Conservation (phyloP, 1,140 invertebrate genomes). For the Grapholita molesta region DNA sequence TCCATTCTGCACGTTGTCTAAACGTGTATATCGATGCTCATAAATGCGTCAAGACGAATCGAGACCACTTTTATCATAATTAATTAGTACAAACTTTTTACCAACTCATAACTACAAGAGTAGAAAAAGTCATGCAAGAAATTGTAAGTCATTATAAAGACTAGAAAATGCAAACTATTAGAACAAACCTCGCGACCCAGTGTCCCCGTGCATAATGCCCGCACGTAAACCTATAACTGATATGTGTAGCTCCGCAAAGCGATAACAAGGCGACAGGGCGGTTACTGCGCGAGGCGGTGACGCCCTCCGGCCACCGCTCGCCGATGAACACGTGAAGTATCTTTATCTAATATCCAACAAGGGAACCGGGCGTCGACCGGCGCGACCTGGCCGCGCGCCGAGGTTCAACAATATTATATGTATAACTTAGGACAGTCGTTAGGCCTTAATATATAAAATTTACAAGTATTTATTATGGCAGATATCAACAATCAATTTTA, state of each 20-base stretch:
- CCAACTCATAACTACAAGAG: constrained; percentile 32
- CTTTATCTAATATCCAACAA: constrained; percentile 49
- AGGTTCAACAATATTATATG: constrained; percentile 50
- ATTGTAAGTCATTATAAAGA: constrained; percentile 58
- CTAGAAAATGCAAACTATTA: constrained; percentile 74
- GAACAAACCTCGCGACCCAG: constrained; percentile 42
- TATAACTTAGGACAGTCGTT: constrained; percentile 69
- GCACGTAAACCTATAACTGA: constrained; percentile 46
- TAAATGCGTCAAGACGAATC: constrained; percentile 32
- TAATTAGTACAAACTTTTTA: constrained; percentile 26
- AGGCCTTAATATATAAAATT: constrained; percentile 71
- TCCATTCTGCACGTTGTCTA: constrained; percentile 7
- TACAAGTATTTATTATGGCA: constrained; percentile 75
- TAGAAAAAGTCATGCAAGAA: constrained; percentile 44
- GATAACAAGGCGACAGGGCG: constrained; percentile 17
- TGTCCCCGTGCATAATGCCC: constrained; percentile 38
- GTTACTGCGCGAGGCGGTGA: constrained; percentile 5
- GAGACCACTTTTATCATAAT: constrained; percentile 19
- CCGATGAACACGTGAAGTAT: constrained; percentile 43
- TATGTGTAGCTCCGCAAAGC: constrained; percentile 49
- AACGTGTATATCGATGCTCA: constrained; percentile 25
- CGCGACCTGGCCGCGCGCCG: constrained; percentile 37
- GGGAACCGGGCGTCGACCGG: constrained; percentile 29
- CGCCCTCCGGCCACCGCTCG: constrained; percentile 2
- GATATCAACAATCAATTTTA: constrained; percentile 73